Evolutionary conservation across 2,888 invertebrate species (phyloP).

Genomic region (Machimus rusticus): DNA sequence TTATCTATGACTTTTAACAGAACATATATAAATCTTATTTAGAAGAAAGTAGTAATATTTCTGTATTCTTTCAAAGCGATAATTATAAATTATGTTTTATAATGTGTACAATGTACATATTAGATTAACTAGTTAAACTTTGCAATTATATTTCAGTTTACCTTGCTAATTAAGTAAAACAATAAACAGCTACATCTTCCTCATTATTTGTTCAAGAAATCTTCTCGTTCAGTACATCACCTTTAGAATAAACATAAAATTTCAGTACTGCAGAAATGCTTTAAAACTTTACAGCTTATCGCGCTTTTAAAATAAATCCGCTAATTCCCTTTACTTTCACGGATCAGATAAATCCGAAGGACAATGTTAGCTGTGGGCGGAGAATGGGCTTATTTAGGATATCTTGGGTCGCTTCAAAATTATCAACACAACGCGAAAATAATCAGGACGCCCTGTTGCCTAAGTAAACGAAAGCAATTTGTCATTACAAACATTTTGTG

Average conservation of each 20-base stretch:
- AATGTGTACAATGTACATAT: no score
- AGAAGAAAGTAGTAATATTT: no score
- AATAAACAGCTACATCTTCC: no score
- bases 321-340: background rate
- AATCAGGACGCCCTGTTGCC: background rate
- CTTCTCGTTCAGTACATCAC: background rate
- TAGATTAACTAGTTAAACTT: background rate
- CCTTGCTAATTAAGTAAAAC: background rate
- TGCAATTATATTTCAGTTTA: background rate
- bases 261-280: background rate
- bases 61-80: no score
- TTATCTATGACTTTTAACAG: no score
- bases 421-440: background rate
- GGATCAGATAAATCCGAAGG: background rate
- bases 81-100: no score
- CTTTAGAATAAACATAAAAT: background rate
- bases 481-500: background rate
- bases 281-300: background rate
- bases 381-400: background rate
- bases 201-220: background rate
- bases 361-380: background rate
- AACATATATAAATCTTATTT: no score
- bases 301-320: background rate
- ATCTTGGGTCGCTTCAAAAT: background rate
- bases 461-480: conserved; percentile 8